Percentiles rank a stretch among this genome's conserved stretches.
phyloP scores from a whole-genome alignment of 92 coral and sea anemone genomes.

The Blastomussa wellsi region DNA sequence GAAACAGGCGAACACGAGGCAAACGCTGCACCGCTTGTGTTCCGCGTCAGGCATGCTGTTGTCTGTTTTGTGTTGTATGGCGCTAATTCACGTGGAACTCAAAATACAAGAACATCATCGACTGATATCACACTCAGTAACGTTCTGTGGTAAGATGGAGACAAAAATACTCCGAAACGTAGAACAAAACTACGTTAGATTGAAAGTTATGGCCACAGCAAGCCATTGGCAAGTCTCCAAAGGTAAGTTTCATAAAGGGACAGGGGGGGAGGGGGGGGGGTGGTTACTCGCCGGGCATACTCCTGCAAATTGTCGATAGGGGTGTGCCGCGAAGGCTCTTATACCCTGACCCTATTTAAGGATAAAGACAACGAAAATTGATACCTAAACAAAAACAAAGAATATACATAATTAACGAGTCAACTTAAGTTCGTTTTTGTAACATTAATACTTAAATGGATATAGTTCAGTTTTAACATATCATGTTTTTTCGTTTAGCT shows the following conservation, averaged over 20 bases:
- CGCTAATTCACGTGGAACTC: slow-evolving; percentile 4
- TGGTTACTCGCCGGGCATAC: no score
- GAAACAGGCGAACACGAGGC: slow-evolving; percentile 1
- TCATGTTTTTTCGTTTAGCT: no score
- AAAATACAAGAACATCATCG: slow-evolving; percentile 4
- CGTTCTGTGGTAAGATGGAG: not conserved
- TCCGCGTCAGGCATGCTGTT: slow-evolving; percentile 10
- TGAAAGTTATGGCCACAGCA: not conserved
- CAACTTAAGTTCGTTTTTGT: no score
- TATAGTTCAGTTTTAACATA: no score
- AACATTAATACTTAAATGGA: no score
- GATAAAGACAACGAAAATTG: no score
- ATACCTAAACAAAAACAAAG: no score
- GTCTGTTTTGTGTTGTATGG: slow-evolving; percentile 9
- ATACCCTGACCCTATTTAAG: no score
- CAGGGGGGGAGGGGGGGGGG: no score
- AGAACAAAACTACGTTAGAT: not conserved
- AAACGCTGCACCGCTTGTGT: not conserved
- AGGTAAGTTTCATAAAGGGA: not conserved
- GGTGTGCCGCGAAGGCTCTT: no score
- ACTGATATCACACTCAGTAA: not conserved
- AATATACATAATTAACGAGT: no score
- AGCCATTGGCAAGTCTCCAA: not conserved
- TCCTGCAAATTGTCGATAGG: no score
- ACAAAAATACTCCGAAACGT: slow-evolving; percentile 11